Base-by-base conservation (phyloP, 1,140 invertebrate species). In the Ditylenchus dipsaci region DNA sequence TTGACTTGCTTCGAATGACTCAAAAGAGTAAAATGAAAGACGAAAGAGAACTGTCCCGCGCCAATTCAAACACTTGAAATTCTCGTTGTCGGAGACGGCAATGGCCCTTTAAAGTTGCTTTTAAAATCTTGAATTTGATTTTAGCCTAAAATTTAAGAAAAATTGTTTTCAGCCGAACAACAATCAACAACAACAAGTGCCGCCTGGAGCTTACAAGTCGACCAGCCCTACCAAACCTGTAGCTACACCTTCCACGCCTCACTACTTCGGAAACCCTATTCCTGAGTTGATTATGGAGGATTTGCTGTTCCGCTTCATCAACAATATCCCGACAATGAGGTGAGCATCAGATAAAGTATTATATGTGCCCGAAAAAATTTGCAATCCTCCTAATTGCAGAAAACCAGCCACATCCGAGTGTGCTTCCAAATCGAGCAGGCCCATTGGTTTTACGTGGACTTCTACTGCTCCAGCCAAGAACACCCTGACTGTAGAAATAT, bases 401-500 rank as follows among this genome's bases (percentile, higher is more conserved):
- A 74, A 62, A 58, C 58, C n/a, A 69, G 77, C 29, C 65, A 58
- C 29, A 74, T 76, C 43, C 75, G 84, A 21, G 78, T 85, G n/a
- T 85, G 85, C 69, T 86, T 86, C 71, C 82, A 84, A 64, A 91
- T 96, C 70, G 95, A 97, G 85, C 83, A 93, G 58, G 95, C 94
- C 9, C 92, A 97, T 85, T 97, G 94, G 95, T 96, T 72, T 26
- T 69, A 68, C 47, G 19, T 75, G n/a, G 72, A 75, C 58, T 75
- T 78, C 58, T 76, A 74, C 53, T 74, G 72, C 27, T 21, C 67
- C 11, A 1, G 8, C 43, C 53, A 67, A 7, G 69, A 57, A 38
- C 33, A 60, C 8, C 63, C 49, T 43, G 47, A 49, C 17, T 70
- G 68, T 21, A 65, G 71, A 23, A 59, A 66, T 1, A 26, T 74